Evolutionary conservation across 2,888 invertebrate genomes (phyloP), one percentile per base, ranked within the genome.

Genomic region (Thysanoteuthis rhombus): DNA sequence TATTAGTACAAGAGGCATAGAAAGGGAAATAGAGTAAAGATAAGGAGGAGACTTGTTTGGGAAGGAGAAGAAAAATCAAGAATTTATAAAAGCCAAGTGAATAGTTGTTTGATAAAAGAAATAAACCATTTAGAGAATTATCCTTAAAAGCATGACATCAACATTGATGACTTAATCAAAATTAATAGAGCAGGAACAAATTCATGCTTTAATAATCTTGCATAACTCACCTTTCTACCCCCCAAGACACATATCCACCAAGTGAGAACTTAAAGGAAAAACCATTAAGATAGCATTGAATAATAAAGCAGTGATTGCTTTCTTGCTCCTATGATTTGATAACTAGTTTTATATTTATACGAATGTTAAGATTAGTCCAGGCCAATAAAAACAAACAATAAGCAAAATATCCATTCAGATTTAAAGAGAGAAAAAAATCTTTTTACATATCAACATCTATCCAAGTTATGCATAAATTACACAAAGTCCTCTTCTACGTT

Each of bases 91-190:
- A n/a, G 52, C 52, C 25, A 52, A 52, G 22, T 52, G 52, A 52
- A 52, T 52, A 52, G 75, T 75, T 75, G 75, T 75, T 75, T 75
- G 19, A 75, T n/a, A 75, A 75, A 28, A 75, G 75, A 75, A n/a
- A 75, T 75, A 75, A 75, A n/a, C 75, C 75, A n/a, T 75, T 75
- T 75, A 75, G 75, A 75, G 19, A 75, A 75, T 75, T 75, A 75
- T 75, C n/a, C 75, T n/a, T 75, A 75, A 75, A 75, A 75, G n/a
- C 12, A 75, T n/a, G 75, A 75, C 75, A 75, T 75, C n/a, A n/a
- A 75, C 75, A 75, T 75, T 75, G 75, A 75, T 75, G 75, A 75
- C n/a, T 75, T 75, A 75, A 75, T 75, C 75, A 75, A 75, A 75
- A 75, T 75, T 75, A 75, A 75, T 75, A 75, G 75, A 75, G 75